Evolutionary conservation across 1,140 invertebrate genomes (phyloP), one percentile per base, ranked within the genome.

Genomic region (Pseudomyrmex concolor): DNA sequence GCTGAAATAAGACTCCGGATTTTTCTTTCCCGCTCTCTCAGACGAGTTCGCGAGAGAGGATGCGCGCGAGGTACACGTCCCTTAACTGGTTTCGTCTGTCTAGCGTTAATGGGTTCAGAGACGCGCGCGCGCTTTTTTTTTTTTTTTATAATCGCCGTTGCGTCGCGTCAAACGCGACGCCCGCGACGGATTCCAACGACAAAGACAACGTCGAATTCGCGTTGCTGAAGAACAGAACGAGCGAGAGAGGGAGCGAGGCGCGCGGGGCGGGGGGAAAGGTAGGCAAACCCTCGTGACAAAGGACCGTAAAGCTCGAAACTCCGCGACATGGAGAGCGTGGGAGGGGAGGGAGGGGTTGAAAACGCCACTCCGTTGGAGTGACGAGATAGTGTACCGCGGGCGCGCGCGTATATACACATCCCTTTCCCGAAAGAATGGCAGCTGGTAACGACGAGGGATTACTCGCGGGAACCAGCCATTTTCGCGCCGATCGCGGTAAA

Each of bases 141-240:
- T 71, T 68, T 78, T 59, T 60, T 70, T 50, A 60, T 34, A 59
- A 70, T 80, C 34, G 17, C 25, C 50, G 48, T 70, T 34, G 54
- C 45, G 50, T 63, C 71, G 57, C 71, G 57, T 50, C 55, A 72
- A 22, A 74, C 17, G 25, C 34, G 55, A 13, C 71, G 71, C 43
- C 43, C 51, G 71, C 57, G 57, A 13, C 54, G 54, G 19, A 78
- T 78, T 43, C 43, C 12, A 15, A 70, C 66, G 22, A 54, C 22
- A 80, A 80, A 80, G 76, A 70, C 76, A 80, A 71, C 66, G 66
- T 80, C 76, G 76, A 80, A 80, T 70, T 71, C 66, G 7, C 54
- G 43, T 78, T 43, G 64, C 12, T 19, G 25, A n/a, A 10, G 63
- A 43, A 22, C 4, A 8, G 62, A 17, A 22, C 17, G 19, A 34